Conservation (phyloP, 2,797 vertebrate species). For the Hephaestus fuliginosus region DNA sequence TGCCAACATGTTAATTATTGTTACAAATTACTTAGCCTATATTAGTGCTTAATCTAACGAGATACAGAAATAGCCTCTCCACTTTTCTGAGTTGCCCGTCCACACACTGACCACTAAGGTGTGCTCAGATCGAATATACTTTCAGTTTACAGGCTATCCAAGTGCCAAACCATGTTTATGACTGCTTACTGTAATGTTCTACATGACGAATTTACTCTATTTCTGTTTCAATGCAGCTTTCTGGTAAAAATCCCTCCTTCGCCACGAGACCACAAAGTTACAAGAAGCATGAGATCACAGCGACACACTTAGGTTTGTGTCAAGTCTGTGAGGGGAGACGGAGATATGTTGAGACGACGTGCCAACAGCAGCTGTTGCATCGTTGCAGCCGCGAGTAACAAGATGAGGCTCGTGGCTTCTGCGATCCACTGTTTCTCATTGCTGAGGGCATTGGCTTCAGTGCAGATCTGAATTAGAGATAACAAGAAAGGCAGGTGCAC, state of each 20-base stretch:
- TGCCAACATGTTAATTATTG: neutral
- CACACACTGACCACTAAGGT: slow-evolving; percentile 15
- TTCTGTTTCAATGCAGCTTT: neutral
- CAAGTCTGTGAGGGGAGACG: slow-evolving; percentile 10
- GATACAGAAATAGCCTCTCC: slow-evolving; percentile 56
- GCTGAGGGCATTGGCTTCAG: slow-evolving; percentile 5
- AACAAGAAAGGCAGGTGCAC: slow-evolving; percentile 21
- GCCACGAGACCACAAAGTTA: neutral
- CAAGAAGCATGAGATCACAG: neutral
- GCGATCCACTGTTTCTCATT: slow-evolving; percentile 5
- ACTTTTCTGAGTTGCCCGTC: neutral
- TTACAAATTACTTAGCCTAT: neutral
- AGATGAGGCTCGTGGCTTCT: slow-evolving; percentile 44
- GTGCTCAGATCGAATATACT: slow-evolving; percentile 29
- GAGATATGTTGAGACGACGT: slow-evolving; percentile 17
- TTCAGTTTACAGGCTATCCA: slow-evolving; percentile 17
- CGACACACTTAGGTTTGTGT: slow-evolving; percentile 18
- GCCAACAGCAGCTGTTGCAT: slow-evolving; percentile 60
- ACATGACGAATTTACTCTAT: neutral
- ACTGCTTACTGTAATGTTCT: neutral
- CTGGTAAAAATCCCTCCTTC: neutral
- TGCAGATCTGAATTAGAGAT: slow-evolving; percentile 35
- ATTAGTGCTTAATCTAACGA: neutral
- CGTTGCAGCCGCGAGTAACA: slow-evolving; percentile 57
- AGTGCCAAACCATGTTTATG: neutral